Base-by-base conservation (phyloP, 2,888 invertebrate species). In the Julus scandinavius region DNA sequence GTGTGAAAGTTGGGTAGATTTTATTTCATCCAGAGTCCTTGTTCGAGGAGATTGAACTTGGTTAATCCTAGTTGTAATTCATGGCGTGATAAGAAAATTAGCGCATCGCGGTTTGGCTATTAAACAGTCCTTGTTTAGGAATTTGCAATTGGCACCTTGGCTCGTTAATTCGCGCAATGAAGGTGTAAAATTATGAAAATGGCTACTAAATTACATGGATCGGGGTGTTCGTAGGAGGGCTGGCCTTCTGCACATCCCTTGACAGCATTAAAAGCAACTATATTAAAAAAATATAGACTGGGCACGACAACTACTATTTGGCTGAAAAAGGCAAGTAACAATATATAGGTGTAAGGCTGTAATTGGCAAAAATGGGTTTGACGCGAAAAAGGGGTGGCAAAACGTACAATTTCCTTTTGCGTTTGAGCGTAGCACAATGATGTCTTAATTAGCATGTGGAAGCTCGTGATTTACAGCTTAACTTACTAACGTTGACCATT, bases 391-490 rank as follows among this genome's bases (percentile, higher is more conserved):
- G 50, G 54, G 58, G 58, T 50, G 50, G 40, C 40, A 54, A 54
- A 29, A 50, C 20, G 40, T 87, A 54, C 50, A 54, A 87, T 87
- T 87, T 87, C 54, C 87, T 87, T 87, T 87, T 54, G 87, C 87
- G 50, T 87, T 87, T 87, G 54, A 54, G 87, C 87, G 87, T 87
- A 58, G 87, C 87, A 87, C 49, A 87, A 87, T 58, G 87, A 87
- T 87, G 87, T 87, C 87, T 87, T 87, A 87, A 87, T 87, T 87
- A 87, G 7, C 58, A 29, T 54, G 58, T 38, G n/a, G 49, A n/a
- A 9, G 7, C 9, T 50, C 50, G 87, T 87, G 87, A 87, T 87
- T 87, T 87, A 87, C 50, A 58, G 87, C 58, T 87, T 49, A 87
- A 54, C 41, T 49, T 85, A 49, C 45, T 72, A 72, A 29, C 41